A percentile compares a stretch with the other conserved stretches of the same genome.
Conservation (phyloP, 2,888 invertebrate genomes). For the Acronicta leporina region DNA sequence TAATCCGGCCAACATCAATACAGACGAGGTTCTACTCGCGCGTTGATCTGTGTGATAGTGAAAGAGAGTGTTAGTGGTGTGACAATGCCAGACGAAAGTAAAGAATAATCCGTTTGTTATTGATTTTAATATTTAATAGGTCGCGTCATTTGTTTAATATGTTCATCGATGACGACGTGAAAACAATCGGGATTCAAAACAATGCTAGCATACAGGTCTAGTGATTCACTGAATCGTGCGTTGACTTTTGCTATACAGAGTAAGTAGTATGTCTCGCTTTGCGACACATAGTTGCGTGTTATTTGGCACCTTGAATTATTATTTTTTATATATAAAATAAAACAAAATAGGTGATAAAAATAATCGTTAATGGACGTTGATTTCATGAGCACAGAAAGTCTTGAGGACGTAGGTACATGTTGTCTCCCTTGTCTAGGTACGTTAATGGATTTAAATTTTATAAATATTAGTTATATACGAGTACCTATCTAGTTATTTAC, state of each 20-base stretch:
- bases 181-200: slow-evolving; percentile 81
- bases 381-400: slow-evolving; percentile 78
- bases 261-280: slow-evolving; percentile 69
- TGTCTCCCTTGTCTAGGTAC: slow-evolving; percentile 83
- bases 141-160: slow-evolving; percentile 75
- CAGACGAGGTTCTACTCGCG: background rate
- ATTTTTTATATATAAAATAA: slow-evolving; percentile 56
- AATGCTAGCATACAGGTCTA: slow-evolving; percentile 77
- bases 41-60: slow-evolving; percentile 1
- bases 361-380: slow-evolving; percentile 76
- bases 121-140: slow-evolving; percentile 50
- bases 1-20: too few species aligned
- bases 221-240: slow-evolving; percentile 76
- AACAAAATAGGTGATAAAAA: slow-evolving; percentile 47
- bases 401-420: slow-evolving; percentile 81
- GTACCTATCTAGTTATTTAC: too few species aligned
- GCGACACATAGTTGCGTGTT: slow-evolving; percentile 65
- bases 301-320: slow-evolving; percentile 56
- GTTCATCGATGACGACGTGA: slow-evolving; percentile 69
- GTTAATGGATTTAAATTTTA: slow-evolving; percentile 16
- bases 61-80: slow-evolving; percentile 10
- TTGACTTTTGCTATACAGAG: slow-evolving; percentile 65
- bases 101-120: slow-evolving; percentile 40
- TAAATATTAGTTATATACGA: background rate
- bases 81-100: slow-evolving; percentile 37